Percentiles rank a stretch among this genome's conserved stretches.
phyloP scores from a whole-genome alignment of 2,797 vertebrate species.

The Leptoclinus maculatus region DNA sequence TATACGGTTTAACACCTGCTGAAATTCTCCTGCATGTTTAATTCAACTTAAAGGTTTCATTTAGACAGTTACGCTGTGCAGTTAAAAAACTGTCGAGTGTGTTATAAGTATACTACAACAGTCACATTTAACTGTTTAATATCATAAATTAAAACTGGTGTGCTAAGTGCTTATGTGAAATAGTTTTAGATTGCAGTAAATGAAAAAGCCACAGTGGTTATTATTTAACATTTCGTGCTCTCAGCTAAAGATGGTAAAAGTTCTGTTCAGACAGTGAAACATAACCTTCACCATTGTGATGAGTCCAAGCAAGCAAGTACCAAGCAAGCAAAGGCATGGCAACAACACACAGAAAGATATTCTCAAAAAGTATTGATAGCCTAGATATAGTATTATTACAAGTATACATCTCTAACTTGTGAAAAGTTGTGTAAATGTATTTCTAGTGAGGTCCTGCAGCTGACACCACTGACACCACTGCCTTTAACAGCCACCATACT shows the following conservation, averaged over 20 bases:
- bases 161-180: neutral
- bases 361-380: constrained; percentile 6
- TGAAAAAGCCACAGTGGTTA: neutral
- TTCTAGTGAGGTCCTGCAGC: constrained; percentile 8
- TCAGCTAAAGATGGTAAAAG: neutral
- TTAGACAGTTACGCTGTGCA: neutral
- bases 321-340: constrained; percentile 5
- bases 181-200: neutral
- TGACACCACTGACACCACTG: neutral
- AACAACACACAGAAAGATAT: neutral
- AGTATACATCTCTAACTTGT: neutral
- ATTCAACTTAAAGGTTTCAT: neutral
- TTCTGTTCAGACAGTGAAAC: constrained; percentile 1
- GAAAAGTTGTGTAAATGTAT: neutral
- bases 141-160: neutral
- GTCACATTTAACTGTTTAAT: neutral
- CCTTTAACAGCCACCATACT: neutral
- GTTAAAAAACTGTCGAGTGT: neutral
- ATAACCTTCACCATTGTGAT: neutral
- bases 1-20: neutral
- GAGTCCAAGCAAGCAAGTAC: constrained; percentile 21
- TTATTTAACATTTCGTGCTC: neutral
- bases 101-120: neutral
- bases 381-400: neutral
- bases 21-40: neutral